Percentiles rank a stretch among this genome's conserved stretches.
Conservation (phyloP, 2,797 vertebrate genomes). For the Cottoperca gobio region DNA sequence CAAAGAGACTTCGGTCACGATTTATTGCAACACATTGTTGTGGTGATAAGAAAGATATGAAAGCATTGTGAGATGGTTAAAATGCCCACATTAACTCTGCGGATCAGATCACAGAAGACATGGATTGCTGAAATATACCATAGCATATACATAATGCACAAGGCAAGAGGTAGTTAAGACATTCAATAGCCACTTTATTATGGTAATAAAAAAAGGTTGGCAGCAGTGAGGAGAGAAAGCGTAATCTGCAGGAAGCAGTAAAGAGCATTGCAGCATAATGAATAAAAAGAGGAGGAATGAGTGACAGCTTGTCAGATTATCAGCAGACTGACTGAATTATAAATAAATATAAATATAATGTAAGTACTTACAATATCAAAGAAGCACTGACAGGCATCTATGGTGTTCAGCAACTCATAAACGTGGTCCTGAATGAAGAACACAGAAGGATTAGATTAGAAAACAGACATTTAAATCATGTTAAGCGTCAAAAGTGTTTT, state of each 20-base stretch:
- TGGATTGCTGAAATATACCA: constrained; percentile 9
- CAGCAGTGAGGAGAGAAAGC: background rate
- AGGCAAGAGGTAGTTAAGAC: background rate
- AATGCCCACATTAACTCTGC: background rate
- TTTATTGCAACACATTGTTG: background rate
- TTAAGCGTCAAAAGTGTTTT: background rate
- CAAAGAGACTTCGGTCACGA: background rate
- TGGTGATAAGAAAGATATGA: no score
- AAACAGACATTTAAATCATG: background rate
- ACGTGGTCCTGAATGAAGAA: constrained; percentile 90
- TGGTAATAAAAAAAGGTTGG: constrained; percentile 9
- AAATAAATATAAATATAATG: background rate
- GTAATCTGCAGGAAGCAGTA: background rate
- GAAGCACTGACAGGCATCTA: constrained; percentile 93
- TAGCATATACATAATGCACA: constrained; percentile 36
- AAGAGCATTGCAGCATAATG: background rate
- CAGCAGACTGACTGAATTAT: background rate
- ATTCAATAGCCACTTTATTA: constrained; percentile 23
- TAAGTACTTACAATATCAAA: constrained; percentile 92
- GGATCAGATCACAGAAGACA: constrained; percentile 15
- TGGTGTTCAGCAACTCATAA: constrained; percentile 94
- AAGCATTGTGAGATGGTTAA: background rate
- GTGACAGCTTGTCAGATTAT: constrained; percentile 4
- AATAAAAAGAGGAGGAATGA: background rate
- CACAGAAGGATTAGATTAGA: constrained; percentile 13